Evolutionary conservation across 2,888 invertebrate species (phyloP).

Genomic region (Drosophila atripex): DNA sequence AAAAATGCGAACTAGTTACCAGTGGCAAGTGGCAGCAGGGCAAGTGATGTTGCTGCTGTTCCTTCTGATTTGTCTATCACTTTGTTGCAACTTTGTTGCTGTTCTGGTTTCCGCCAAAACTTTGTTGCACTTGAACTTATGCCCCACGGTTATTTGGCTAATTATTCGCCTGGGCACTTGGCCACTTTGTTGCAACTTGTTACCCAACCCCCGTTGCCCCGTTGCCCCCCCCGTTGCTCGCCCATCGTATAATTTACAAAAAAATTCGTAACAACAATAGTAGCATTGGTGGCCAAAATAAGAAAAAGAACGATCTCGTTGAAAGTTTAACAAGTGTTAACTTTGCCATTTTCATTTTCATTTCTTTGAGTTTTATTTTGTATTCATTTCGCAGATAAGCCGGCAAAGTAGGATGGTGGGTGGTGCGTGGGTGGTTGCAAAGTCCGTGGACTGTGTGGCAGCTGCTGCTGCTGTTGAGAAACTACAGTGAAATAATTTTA

Average conservation of each 20-base stretch:
- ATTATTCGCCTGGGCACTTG: conserved; percentile 77
- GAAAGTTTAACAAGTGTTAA: conserved; percentile 78
- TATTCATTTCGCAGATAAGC: conserved; percentile 73
- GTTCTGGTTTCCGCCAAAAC: conserved; percentile 41
- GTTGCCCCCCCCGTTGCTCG: conserved; percentile 12
- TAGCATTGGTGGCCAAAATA: conserved; percentile 1
- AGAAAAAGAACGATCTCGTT: conserved; percentile 52
- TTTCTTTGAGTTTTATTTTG: conserved; percentile 51
- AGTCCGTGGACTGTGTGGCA: conserved; percentile 56
- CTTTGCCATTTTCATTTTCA: conserved; percentile 75
- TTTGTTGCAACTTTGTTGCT: conserved; percentile 63
- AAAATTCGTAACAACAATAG: conserved; percentile 41
- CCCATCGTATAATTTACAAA: conserved; percentile 45
- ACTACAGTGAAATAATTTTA: conserved; percentile 74
- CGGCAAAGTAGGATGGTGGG: conserved; percentile 50
- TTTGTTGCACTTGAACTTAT: conserved; percentile 78
- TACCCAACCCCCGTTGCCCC: conserved; percentile 20
- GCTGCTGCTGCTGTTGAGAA: conserved; percentile 53
- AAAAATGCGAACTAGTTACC: conserved; percentile 51
- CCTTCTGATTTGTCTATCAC: conserved; percentile 61
- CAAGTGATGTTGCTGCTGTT: not conserved
- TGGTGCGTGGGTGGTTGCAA: conserved; percentile 6
- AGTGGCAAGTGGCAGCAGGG: not conserved
- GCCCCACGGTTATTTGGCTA: conserved; percentile 78
- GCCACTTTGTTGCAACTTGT: conserved; percentile 70